A percentile compares a stretch with the other conserved stretches of the same genome.
phyloP scores from a whole-genome alignment of 2,113 vertebrate species.

The Setophaga petechia region DNA sequence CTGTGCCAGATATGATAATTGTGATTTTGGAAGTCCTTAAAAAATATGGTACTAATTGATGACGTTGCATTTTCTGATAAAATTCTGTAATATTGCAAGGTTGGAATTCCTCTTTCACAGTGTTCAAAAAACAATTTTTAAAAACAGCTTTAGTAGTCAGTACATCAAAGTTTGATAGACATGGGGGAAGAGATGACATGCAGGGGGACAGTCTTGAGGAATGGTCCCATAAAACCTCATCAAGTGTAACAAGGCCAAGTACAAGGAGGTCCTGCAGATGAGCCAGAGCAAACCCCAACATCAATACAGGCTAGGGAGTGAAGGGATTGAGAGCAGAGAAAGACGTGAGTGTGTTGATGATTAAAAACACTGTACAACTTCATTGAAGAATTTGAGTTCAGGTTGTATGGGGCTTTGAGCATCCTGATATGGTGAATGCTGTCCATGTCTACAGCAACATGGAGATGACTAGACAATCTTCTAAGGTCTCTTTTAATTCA shows the following conservation, averaged over 20 bases:
- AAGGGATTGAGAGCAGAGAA: neutral
- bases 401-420: neutral
- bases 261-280: neutral
- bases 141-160: neutral
- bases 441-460: neutral
- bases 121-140: neutral
- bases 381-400: neutral
- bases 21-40: neutral
- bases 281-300: neutral
- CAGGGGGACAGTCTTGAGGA: neutral
- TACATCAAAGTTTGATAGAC: neutral
- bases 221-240: neutral
- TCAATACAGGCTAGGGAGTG: neutral
- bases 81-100: neutral
- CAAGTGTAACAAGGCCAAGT: neutral
- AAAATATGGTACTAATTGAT: neutral
- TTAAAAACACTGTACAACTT: neutral
- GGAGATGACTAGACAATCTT: neutral
- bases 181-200: neutral
- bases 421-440: neutral
- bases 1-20: neutral
- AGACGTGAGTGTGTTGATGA: neutral
- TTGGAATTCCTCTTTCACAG: neutral
- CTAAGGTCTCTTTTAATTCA: neutral
- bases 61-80: neutral